Evolutionary conservation across 2,113 vertebrate genomes (phyloP), one percentile per base, ranked within the genome.

Genomic region (Setophaga coronata): DNA sequence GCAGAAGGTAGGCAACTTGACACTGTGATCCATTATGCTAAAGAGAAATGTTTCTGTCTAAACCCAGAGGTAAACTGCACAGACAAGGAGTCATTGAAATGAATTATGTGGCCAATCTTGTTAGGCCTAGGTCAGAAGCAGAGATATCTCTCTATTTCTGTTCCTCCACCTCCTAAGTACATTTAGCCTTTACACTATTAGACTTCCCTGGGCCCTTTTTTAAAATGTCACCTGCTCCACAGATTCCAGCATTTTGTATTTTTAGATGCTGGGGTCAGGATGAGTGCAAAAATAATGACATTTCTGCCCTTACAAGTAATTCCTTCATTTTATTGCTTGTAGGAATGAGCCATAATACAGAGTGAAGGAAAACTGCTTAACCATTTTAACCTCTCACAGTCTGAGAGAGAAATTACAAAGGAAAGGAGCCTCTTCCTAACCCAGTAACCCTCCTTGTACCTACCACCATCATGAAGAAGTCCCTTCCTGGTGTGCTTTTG

Each of bases 201-300:
- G 92, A 89, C 71, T 94, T 98, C 95, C 95, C 93, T 90, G 89
- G 80, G 77, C 92, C 64, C 56, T 96, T 97, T 93, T 94, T 92
- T 69, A 57, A 97, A 97, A 97, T 97, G 95, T 97, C 97, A 98
- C 96, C 97, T 98, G 95, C 96, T 97, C 78, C 93, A 97, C 95
- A 98, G 96, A 97, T 98, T 96, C 93, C 90, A 97, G 88, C 84
- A 92, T 97, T 98, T 97, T 96, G 81, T 98, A 98, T 98, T 98
- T 98, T 98, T 97, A 98, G 97, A 97, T 95, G 90, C 87, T 96
- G 83, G 81, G 97, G 96, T 98, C 96, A 97, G 77, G 80, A 94
- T 90, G 92, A 97, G 96, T 97, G 89, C 95, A 97, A 97, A 96
- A 97, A 97, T 93, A 97, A 97, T 97, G 97, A 89, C 95, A 94